Base-by-base conservation (phyloP, 2,797 vertebrate genomes). In the Setipinna tenuifilis region DNA sequence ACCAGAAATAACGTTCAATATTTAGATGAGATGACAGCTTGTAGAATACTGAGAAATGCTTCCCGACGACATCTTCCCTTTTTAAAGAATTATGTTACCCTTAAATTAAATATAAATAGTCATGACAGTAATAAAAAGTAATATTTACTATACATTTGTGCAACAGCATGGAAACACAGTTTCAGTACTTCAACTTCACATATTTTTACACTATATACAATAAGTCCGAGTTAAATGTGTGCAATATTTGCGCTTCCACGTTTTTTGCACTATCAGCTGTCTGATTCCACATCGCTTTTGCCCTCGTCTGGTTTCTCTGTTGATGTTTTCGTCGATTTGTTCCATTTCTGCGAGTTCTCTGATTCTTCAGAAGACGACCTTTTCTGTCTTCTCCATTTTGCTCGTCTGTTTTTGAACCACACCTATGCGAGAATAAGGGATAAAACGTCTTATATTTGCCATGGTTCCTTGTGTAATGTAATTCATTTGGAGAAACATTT, bases 351-450 rank as follows among this genome's bases (percentile, higher is more conserved):
- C 6, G 96, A 92, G 85, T 97, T 98, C 91, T 99, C 98, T 9
- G 98, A 98, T 87, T 99, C 98, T 91, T 98, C 98, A 0, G 98
- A 99, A 0, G 98, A 99, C 0, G 98, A 99, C 28, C 98, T 88
- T 91, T 99, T 99, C 94, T 99, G 98, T 88, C 98, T 92, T 91
- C 98, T 96, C 98, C 98, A 99, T 93, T 99, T 99, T 5, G 98
- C 98, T 82, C 98, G 95, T 90, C 98, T 97, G 94, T 99, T 99
- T 95, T 99, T 99, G 94, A 99, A 99, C 98, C 98, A 99, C 89
- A 99, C 98, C 98, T 99, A 93, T 91, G 58, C 35, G 16, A 83
- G 80, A 9, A 83, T 3, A 88, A 0, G 62, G 19, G 4, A 31
- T 68, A 78, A 78, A 78, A 78, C 19, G 31, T 84, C 57, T 80